Base-by-base conservation (phyloP, 2,888 invertebrate genomes). In the Pyrgus malvae region DNA sequence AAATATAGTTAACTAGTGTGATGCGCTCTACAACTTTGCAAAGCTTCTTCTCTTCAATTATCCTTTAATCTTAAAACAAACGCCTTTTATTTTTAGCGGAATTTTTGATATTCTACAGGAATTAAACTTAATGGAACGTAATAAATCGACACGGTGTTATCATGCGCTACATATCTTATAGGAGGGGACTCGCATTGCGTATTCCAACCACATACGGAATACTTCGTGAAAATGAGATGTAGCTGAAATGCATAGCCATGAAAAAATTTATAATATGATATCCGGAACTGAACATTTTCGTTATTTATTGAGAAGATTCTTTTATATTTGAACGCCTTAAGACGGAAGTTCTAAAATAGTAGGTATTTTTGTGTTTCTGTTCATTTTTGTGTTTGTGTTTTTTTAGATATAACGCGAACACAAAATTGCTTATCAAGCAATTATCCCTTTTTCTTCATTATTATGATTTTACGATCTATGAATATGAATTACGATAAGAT, bases 141-240 rank as follows among this genome's bases (percentile, higher is more conserved):
- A 78, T 82, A 82, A 78, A 80, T 78, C 72, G 74, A 71, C 70
- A 68, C 65, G 68, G 70, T 72, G 70, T 75, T 76, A 78, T 76
- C 75, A 74, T 71, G 71, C 69, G 67, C 71, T 70, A 71, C 73
- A 73, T 75, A 75, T 72, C 70, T 69, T 69, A 68, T 69, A 68
- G 67, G 73, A 72, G 74, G 76, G 76, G 75, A 72, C 66, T 59
- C 73, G 74, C 74, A 79, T 83, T 74, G 65, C 56, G 70, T 80
- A 85, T 86, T 83, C 85, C 61, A 63, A 60, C 59, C 81, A 72
- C 84, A 80, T 72, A 67, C 67, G 66, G 62, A 71, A 68, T 70
- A 74, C 79, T 80, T 75, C 72, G 78, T 69, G 76, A 75, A 76
- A 82, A 80, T 80, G 78, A 79, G 77, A 72, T 53, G 53, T 48